These are phyloP conservation scores for Germaria angustata DNA, from an alignment of 2,888 invertebrate genomes.

Conservation along the genomic window DNA sequence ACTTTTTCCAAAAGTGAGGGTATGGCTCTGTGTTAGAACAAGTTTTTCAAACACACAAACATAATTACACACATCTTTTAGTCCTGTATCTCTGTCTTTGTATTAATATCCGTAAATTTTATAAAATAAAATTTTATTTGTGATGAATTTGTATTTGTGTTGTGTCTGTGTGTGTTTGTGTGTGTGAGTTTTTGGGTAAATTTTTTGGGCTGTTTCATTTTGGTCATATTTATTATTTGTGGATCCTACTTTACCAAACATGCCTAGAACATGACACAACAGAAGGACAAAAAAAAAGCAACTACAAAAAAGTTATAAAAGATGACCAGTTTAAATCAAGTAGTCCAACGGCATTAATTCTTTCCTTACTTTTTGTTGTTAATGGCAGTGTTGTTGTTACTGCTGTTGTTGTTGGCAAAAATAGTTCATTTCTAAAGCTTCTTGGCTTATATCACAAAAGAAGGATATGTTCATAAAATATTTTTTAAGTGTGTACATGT, in stretches of 20 bases:
- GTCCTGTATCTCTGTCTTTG: not conserved
- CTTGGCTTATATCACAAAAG: constrained; percentile 50
- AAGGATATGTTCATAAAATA: not conserved
- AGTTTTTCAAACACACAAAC: not conserved
- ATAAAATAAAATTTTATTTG: constrained; percentile 2
- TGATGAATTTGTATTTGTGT: constrained; percentile 67
- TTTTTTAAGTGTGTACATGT: not conserved
- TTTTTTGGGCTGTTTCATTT: constrained; percentile 78
- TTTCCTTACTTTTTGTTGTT: constrained; percentile 6
- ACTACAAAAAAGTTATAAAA: constrained; percentile 14
- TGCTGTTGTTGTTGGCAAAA: not conserved
- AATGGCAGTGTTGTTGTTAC: not conserved
- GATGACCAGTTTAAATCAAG: constrained; percentile 54
- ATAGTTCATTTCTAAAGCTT: constrained; percentile 38
- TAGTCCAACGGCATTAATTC: constrained; percentile 69
- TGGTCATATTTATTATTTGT: constrained; percentile 78
- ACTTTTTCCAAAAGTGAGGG: constrained; percentile 52
- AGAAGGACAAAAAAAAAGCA: constrained; percentile 62
- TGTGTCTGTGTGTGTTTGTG: constrained; percentile 69
- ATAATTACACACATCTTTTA: not conserved
- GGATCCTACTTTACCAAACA: constrained; percentile 68
- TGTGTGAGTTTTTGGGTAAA: constrained; percentile 70
- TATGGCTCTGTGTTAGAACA: constrained; percentile 45
- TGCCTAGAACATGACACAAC: constrained; percentile 72
- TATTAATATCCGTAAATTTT: not conserved